These are phyloP conservation scores for Trichonephila inaurata DNA, from an alignment of 1,140 invertebrate species.

Conservation along the genomic window DNA sequence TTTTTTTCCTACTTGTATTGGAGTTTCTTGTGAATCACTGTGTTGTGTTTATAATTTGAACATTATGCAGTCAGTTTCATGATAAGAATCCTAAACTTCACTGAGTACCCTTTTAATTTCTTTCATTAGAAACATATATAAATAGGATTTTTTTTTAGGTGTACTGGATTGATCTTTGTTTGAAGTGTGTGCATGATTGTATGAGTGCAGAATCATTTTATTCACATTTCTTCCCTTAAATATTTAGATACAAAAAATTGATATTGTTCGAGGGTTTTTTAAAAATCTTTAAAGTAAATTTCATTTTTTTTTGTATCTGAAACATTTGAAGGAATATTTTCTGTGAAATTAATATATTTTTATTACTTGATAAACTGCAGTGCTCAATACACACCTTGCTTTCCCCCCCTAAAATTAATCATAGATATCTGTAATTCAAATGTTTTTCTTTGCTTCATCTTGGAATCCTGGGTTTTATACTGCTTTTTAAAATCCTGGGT, in stretches of 20 bases:
- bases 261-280: neutral
- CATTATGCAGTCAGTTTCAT: too few species aligned
- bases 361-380: slow-evolving; percentile 39
- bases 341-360: neutral
- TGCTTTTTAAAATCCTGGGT: slow-evolving; percentile 20
- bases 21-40: too few species aligned
- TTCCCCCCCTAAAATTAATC: neutral
- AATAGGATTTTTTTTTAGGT: neutral
- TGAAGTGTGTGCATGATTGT: neutral
- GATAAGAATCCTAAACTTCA: too few species aligned
- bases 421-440: neutral
- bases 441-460: neutral
- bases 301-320: too few species aligned
- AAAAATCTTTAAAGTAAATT: too few species aligned
- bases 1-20: too few species aligned
- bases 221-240: too few species aligned
- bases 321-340: neutral
- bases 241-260: neutral
- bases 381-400: slow-evolving; percentile 71
- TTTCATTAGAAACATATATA: neutral
- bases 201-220: neutral
- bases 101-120: neutral
- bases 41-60: too few species aligned
- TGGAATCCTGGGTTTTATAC: neutral
- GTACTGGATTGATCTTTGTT: neutral